Evolutionary conservation across 2,113 vertebrate species (phyloP).

Genomic region (Dunckerocampus dactyliophorus): DNA sequence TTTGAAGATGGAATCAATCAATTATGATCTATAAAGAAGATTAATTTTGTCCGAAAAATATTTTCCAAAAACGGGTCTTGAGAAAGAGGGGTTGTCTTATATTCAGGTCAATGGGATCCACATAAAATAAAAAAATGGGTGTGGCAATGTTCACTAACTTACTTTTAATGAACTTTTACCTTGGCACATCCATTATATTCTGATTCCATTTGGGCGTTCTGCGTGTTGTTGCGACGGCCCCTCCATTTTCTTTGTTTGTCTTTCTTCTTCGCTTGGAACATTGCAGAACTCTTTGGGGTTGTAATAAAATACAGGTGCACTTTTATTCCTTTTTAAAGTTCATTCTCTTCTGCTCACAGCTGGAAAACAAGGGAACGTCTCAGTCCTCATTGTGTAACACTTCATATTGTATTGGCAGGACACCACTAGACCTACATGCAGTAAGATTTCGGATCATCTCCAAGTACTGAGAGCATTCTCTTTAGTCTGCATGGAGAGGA

Average conservation of each 20-base stretch:
- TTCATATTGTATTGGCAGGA: constrained; percentile 23
- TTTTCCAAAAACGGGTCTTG: no score
- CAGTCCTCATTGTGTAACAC: constrained; percentile 14
- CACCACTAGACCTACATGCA: constrained; percentile 30
- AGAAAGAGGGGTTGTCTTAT: no score
- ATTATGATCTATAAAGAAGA: no score
- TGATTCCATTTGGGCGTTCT: background rate
- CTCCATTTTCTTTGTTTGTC: background rate
- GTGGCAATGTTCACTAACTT: no score
- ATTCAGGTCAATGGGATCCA: no score
- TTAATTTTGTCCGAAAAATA: no score
- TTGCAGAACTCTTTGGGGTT: constrained; percentile 33
- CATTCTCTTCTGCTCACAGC: constrained; percentile 20
- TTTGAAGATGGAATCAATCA: no score
- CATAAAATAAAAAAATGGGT: no score
- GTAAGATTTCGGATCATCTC: constrained; percentile 30
- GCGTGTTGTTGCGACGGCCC: background rate
- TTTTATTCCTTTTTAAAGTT: constrained; percentile 31
- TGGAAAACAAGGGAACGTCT: constrained; percentile 16
- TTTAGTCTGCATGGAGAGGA: constrained; percentile 27
- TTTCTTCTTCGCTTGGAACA: constrained; percentile 27
- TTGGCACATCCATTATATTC: background rate
- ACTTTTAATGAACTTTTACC: no score
- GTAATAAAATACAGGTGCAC: constrained; percentile 69
- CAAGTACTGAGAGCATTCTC: constrained; percentile 31